These are phyloP conservation scores for Harpalus rufipes DNA, from an alignment of 2,888 invertebrate genomes.

Conservation along the genomic window DNA sequence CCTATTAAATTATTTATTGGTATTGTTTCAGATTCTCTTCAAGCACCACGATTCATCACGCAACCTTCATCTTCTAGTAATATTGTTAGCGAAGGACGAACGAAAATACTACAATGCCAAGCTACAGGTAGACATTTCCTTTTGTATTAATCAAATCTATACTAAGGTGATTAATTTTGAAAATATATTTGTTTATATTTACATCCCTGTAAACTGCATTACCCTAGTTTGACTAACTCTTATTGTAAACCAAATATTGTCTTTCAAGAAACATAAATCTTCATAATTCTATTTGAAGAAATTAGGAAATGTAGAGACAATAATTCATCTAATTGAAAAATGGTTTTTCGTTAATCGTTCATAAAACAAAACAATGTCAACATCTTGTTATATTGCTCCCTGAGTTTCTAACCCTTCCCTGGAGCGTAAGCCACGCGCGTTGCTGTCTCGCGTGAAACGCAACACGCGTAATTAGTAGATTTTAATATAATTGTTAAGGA, in stretches of 20 bases:
- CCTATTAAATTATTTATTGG: background rate
- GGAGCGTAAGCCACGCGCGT: background rate
- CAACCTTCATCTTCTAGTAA: conserved; percentile 92
- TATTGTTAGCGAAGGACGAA: conserved; percentile 91
- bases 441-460: background rate
- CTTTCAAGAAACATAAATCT: background rate
- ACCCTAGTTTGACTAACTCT: background rate
- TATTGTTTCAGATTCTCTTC: conserved; percentile 81
- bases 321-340: too few relatives aligned
- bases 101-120: conserved; percentile 95
- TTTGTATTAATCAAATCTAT: too few relatives aligned
- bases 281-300: background rate
- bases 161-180: too few relatives aligned
- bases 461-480: conserved; percentile 2
- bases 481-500: background rate
- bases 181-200: background rate
- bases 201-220: background rate
- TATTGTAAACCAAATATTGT: background rate
- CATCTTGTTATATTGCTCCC: background rate
- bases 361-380: too few relatives aligned
- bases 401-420: background rate
- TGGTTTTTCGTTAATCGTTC: too few relatives aligned
- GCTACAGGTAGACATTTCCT: conserved; percentile 85
- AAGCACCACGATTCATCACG: conserved; percentile 92
- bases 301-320: background rate